Evolutionary conservation across 2,888 invertebrate species (phyloP).

Genomic region (Notocelia uddmanniana): DNA sequence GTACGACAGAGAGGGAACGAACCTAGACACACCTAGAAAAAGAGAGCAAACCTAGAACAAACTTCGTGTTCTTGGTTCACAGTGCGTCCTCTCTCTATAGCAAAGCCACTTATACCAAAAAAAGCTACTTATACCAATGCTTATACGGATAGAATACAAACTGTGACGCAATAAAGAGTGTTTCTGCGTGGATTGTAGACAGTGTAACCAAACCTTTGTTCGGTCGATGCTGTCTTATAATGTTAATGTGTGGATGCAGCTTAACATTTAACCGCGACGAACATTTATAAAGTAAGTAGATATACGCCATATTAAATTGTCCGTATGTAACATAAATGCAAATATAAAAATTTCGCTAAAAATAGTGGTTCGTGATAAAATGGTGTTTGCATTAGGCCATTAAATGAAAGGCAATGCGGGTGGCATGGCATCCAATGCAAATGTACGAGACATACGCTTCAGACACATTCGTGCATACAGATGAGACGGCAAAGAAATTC

Average conservation of each 20-base stretch:
- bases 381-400: slow-evolving; percentile 18
- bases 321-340: slow-evolving; percentile 7
- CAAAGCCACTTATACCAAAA: too few relatives aligned
- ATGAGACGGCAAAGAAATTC: slow-evolving; percentile 51
- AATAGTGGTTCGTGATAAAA: slow-evolving; percentile 7
- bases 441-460: slow-evolving; percentile 49
- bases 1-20: too few relatives aligned
- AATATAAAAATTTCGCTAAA: background rate
- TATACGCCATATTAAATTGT: background rate
- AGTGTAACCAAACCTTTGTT: too few relatives aligned
- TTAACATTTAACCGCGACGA: background rate
- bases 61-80: too few relatives aligned
- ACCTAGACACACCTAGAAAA: too few relatives aligned
- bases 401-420: slow-evolving; percentile 48
- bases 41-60: too few relatives aligned
- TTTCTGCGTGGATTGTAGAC: too few relatives aligned
- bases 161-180: too few relatives aligned
- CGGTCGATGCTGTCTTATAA: background rate
- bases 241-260: background rate
- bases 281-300: background rate
- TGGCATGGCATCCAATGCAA: slow-evolving; percentile 57
- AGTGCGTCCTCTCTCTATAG: too few relatives aligned
- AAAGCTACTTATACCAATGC: too few relatives aligned
- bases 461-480: slow-evolving; percentile 49
- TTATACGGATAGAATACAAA: too few relatives aligned